phyloP scores from a whole-genome alignment of 2,888 invertebrate species.

The Synergus umbraculus region DNA sequence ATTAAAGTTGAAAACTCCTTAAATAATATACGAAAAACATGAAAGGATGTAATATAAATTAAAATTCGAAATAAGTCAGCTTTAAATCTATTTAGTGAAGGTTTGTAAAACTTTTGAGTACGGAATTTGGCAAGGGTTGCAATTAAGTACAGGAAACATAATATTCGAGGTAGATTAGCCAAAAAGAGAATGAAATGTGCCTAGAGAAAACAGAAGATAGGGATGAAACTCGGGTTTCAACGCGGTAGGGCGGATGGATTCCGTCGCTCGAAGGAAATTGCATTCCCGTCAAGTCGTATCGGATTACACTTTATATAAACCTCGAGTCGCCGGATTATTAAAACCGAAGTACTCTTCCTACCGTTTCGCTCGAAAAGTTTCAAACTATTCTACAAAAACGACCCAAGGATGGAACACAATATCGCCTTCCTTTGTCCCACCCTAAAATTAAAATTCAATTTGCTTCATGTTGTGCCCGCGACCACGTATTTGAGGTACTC shows the following conservation, averaged over 20 bases:
- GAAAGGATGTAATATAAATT: neutral
- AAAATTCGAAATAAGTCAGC: neutral
- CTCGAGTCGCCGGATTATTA: slow-evolving; percentile 18
- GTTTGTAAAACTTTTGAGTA: neutral
- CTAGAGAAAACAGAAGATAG: slow-evolving; percentile 4
- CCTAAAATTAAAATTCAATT: slow-evolving; percentile 1
- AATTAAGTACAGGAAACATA: slow-evolving; percentile 1
- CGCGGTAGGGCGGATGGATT: slow-evolving; percentile 10
- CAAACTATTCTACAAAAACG: neutral
- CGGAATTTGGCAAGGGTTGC: neutral
- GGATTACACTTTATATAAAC: slow-evolving; percentile 25
- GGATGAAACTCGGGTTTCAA: neutral
- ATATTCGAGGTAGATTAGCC: neutral
- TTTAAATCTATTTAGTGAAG: neutral
- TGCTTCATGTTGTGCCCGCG: neutral
- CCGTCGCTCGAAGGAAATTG: slow-evolving; percentile 20
- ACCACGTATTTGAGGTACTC: neutral
- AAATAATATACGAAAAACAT: too few relatives aligned
- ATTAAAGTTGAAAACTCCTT: too few relatives aligned
- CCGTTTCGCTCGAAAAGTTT: slow-evolving; percentile 15
- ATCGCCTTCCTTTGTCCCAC: neutral
- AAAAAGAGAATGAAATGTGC: neutral
- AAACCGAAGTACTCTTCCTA: slow-evolving; percentile 10
- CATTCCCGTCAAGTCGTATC: slow-evolving; percentile 20
- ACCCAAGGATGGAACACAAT: neutral